Evolutionary conservation across 2,797 vertebrate genomes (phyloP).

Genomic region (Gallinago stenura): DNA sequence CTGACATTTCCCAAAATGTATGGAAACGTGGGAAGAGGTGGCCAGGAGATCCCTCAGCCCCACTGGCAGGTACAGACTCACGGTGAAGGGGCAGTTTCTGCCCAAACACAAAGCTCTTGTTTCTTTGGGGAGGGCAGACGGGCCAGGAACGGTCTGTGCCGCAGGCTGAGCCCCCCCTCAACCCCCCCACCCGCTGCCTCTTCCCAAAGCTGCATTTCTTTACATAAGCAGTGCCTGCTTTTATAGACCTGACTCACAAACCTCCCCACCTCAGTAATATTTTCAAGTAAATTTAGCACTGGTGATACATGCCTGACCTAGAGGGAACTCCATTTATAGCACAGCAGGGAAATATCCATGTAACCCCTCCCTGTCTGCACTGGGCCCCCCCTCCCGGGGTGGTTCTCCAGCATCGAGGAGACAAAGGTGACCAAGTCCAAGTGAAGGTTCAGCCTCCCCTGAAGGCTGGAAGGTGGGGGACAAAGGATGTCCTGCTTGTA

Average conservation of each 20-base stretch:
- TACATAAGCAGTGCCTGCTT: constrained; percentile 33
- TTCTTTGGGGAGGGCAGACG: not conserved
- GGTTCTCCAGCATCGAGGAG: not conserved
- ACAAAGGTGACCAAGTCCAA: not conserved
- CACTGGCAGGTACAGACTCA: not conserved
- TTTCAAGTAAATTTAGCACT: constrained; percentile 59
- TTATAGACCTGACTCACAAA: constrained; percentile 63
- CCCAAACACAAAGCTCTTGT: not conserved
- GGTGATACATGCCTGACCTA: constrained; percentile 62
- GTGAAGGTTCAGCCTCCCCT: fast-evolving
- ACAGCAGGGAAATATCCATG: not conserved
- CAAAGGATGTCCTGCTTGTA: fast-evolving
- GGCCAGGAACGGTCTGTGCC: not conserved
- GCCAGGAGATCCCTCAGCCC: not conserved
- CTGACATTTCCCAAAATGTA: not conserved
- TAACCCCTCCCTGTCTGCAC: not conserved
- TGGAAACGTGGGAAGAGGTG: not conserved
- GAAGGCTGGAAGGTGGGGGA: fast-evolving
- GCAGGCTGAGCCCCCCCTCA: not conserved
- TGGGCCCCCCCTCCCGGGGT: not conserved
- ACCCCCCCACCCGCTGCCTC: not conserved
- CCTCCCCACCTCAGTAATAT: constrained; percentile 45
- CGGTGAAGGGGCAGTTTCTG: not conserved
- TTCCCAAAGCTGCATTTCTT: not conserved
- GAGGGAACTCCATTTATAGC: constrained; percentile 51